Conservation (phyloP, 2,888 invertebrate species). For the Habrosyne pyritoides region DNA sequence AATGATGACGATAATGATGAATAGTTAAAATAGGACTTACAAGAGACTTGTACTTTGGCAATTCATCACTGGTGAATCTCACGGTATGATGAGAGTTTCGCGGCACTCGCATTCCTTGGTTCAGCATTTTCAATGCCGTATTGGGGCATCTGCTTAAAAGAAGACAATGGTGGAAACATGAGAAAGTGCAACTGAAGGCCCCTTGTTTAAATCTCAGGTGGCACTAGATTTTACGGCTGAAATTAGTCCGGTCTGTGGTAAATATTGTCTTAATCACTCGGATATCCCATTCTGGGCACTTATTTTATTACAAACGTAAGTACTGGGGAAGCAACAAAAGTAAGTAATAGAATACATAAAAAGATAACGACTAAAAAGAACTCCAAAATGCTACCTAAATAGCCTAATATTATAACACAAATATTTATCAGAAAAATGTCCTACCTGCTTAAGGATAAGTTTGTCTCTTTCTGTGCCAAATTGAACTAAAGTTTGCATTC, state of each 20-base stretch:
- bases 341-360: not conserved
- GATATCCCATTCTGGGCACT: too few relatives aligned
- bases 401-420: not conserved
- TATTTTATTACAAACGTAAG: too few relatives aligned
- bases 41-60: conserved; percentile 64
- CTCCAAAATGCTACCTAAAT: too few relatives aligned
- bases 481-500: conserved; percentile 23
- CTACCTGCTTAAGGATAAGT: not conserved
- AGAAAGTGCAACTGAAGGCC: too few relatives aligned
- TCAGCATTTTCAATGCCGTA: conserved; percentile 55
- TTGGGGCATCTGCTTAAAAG: conserved; percentile 9
- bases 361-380: too few relatives aligned
- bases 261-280: too few relatives aligned
- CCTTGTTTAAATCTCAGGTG: too few relatives aligned
- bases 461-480: conserved; percentile 25
- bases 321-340: too few relatives aligned
- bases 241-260: too few relatives aligned
- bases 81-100: conserved; percentile 58
- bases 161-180: too few relatives aligned
- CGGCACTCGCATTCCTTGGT: conserved; percentile 44
- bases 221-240: too few relatives aligned
- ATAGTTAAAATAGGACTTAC: conserved; percentile 42
- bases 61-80: conserved; percentile 65
- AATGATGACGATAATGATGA: too few relatives aligned
- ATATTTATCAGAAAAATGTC: conserved; percentile 2